phyloP scores from a whole-genome alignment of 2,113 vertebrate species.

The Pomatostomus ruficeps region DNA sequence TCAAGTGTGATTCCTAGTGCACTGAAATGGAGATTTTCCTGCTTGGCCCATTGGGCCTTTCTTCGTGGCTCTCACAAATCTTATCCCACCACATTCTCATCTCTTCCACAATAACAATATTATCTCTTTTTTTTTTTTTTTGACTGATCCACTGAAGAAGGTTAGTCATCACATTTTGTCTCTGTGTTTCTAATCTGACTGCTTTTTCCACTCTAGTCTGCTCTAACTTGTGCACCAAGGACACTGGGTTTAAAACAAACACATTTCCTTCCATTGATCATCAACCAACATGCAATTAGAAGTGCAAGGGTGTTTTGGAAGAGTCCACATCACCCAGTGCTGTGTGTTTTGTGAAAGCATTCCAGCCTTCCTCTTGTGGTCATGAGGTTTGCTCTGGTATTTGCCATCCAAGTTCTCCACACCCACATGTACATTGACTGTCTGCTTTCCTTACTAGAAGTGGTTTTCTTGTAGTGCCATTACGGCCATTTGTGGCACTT shows the following conservation, averaged over 20 bases:
- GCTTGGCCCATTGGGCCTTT: neutral
- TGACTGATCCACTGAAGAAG: neutral
- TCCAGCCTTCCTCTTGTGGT: neutral
- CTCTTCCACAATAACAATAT: neutral
- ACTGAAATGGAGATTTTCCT: neutral
- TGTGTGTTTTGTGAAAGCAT: neutral
- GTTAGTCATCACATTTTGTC: neutral
- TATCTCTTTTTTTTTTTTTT: neutral
- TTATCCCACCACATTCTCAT: neutral
- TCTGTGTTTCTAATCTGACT: neutral
- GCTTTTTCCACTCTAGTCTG: neutral
- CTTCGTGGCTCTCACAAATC: neutral
- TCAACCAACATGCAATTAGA: neutral
- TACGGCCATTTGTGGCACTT: accelerated
- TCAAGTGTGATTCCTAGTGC: accelerated
- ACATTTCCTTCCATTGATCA: neutral
- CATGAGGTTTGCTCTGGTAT: neutral
- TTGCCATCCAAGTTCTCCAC: neutral
- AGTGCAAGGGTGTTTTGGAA: neutral
- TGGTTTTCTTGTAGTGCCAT: neutral
- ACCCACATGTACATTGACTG: neutral
- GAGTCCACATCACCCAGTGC: neutral
- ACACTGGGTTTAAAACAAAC: neutral
- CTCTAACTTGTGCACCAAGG: neutral
- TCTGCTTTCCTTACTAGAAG: neutral